A percentile compares a stretch with the other conserved stretches of the same genome.
Evolutionary conservation across 2,888 invertebrate genomes (phyloP).

Genomic region (Cheilosia urbana): DNA sequence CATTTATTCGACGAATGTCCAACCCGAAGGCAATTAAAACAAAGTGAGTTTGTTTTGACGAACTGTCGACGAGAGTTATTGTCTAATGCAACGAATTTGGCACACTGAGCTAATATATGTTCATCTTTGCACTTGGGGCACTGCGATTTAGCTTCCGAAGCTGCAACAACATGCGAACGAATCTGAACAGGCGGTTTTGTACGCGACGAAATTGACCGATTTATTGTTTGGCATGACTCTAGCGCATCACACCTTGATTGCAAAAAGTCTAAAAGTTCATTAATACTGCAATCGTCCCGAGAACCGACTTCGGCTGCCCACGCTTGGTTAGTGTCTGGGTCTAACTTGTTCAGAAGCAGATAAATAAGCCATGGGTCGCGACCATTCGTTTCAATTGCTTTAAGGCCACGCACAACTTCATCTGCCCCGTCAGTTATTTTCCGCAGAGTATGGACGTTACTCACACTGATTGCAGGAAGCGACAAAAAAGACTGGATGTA

Average conservation of each 20-base stretch:
- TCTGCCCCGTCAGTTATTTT: conserved; percentile 19
- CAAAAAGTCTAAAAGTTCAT: too few species aligned
- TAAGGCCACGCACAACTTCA: conserved; percentile 12
- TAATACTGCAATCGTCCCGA: too few species aligned
- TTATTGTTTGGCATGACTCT: too few species aligned
- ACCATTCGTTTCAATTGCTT: not conserved
- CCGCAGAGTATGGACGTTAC: not conserved
- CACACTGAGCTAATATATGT: too few species aligned
- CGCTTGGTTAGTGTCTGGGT: conserved; percentile 4
- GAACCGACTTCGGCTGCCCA: too few species aligned
- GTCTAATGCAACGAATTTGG: not conserved
- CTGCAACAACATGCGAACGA: too few species aligned
- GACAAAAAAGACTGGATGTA: conserved; percentile 16
- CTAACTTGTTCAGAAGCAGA: not conserved
- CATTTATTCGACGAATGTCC: not conserved
- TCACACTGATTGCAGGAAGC: not conserved
- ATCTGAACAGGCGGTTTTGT: too few species aligned
- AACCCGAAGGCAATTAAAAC: conserved; percentile 4
- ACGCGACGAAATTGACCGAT: too few species aligned
- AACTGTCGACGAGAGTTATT: not conserved
- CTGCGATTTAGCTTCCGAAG: too few species aligned
- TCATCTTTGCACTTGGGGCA: too few species aligned
- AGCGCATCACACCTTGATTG: conserved; percentile 12
- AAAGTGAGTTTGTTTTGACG: not conserved
- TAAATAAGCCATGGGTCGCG: conserved; percentile 24